These are phyloP conservation scores for Neosilurus mollespiculum DNA, from an alignment of 2,797 vertebrate genomes.

Conservation along the genomic window DNA sequence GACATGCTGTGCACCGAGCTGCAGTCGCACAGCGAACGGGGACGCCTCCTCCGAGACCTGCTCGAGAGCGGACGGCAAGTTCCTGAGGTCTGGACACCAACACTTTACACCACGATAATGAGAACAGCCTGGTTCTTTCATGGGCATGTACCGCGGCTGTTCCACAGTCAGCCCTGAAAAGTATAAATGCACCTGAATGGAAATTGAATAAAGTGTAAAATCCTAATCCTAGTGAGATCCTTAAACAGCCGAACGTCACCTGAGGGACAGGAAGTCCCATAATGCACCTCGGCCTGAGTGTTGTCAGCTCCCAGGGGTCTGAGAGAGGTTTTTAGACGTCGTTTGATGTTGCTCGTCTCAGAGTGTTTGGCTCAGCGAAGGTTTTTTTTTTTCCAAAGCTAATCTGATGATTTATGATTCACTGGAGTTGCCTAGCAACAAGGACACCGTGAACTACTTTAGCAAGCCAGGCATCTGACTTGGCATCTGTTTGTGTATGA, in stretches of 20 bases:
- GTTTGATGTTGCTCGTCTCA: neutral
- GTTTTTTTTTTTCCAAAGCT: neutral
- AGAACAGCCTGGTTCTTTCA: neutral
- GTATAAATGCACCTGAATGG: no score
- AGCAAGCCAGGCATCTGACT: slow-evolving; percentile 28
- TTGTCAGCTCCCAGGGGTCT: neutral
- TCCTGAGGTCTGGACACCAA: slow-evolving; percentile 74
- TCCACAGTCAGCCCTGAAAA: no score
- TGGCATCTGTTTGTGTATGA: slow-evolving; percentile 21
- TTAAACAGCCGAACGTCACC: neutral
- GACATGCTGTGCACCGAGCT: slow-evolving; percentile 82
- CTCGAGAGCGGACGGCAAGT: slow-evolving; percentile 81
- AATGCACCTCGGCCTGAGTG: neutral
- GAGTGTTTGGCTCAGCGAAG: neutral
- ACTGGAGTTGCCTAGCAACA: slow-evolving; percentile 67
- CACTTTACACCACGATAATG: neutral
- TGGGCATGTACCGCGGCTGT: neutral
- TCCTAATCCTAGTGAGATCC: neutral
- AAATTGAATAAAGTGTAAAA: neutral
- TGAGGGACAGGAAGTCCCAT: slow-evolving; percentile 3
- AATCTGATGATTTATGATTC: slow-evolving; percentile 58
- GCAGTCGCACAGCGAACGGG: slow-evolving; percentile 78
- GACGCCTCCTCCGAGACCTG: slow-evolving; percentile 79
- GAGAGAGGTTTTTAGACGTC: neutral
- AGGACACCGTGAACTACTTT: slow-evolving; percentile 52